Evolutionary conservation across 2,888 invertebrate genomes (phyloP).

Genomic region (Tryphoninae sp.): DNA sequence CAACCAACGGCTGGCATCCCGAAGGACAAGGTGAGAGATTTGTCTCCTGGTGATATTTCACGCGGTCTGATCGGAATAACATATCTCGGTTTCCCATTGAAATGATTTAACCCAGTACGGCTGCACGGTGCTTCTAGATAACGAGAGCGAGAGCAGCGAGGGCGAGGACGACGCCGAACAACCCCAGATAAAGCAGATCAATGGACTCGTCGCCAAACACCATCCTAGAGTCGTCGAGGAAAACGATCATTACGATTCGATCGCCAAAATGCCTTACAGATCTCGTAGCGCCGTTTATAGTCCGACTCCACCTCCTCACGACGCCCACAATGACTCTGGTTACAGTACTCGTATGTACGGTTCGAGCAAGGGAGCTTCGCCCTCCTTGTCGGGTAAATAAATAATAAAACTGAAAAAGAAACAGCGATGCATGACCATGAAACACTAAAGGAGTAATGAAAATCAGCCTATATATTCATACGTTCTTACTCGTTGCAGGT

Average conservation of each 20-base stretch:
- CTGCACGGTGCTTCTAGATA: constrained; percentile 65
- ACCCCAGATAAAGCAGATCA: constrained; percentile 68
- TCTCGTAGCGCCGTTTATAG: constrained; percentile 83
- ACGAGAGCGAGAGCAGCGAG: constrained; percentile 77
- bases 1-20: constrained; percentile 72
- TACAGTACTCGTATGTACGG: constrained; percentile 92
- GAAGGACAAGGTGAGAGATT: constrained; percentile 69
- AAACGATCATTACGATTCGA: constrained; percentile 74
- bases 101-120: constrained; percentile 18
- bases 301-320: constrained; percentile 81
- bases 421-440: no score
- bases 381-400: constrained; percentile 84
- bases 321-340: constrained; percentile 92
- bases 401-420: not conserved
- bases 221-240: constrained; percentile 68
- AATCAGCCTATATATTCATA: not conserved
- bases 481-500: constrained; percentile 65
- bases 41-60: not conserved
- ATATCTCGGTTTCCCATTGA: constrained; percentile 7
- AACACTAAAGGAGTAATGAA: not conserved
- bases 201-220: constrained; percentile 66
- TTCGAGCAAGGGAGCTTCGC: constrained; percentile 90
- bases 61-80: not conserved
- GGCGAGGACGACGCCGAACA: constrained; percentile 73
- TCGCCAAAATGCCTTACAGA: constrained; percentile 78